Conservation (phyloP, 2,797 vertebrate species). For the Yasuhikotakia modesta region DNA sequence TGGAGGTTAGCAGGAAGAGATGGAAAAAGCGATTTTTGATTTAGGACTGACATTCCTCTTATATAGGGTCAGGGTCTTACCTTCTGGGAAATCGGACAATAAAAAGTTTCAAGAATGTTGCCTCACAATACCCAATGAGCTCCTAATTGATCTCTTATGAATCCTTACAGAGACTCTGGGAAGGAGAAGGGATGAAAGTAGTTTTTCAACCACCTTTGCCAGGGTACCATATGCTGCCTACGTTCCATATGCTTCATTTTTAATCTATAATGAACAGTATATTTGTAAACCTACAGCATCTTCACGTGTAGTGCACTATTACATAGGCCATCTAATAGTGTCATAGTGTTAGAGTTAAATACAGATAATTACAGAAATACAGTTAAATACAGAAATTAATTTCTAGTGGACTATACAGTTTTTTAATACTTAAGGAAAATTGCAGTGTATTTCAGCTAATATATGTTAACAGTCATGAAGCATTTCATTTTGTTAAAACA, state of each 20-base stretch:
- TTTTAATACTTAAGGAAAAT: neutral
- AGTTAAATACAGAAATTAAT: neutral
- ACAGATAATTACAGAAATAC: too few species aligned
- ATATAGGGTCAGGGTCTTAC: slow-evolving; percentile 4
- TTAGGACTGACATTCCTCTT: neutral
- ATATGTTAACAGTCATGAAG: too few species aligned
- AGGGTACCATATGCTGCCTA: slow-evolving; percentile 17
- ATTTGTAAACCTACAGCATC: slow-evolving; percentile 1
- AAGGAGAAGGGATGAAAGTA: neutral
- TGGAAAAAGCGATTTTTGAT: slow-evolving; percentile 3
- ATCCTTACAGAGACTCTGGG: neutral
- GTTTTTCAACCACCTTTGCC: neutral
- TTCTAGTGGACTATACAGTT: neutral
- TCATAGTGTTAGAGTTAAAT: neutral
- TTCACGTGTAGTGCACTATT: neutral
- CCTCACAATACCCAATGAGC: slow-evolving; percentile 16
- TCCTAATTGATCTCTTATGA: slow-evolving; percentile 34
- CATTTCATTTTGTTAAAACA: too few species aligned
- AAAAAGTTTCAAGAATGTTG: slow-evolving; percentile 16
- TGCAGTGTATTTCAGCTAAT: neutral
- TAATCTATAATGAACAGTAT: neutral
- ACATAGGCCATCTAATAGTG: neutral
- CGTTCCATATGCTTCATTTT: neutral
- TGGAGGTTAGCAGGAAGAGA: neutral
- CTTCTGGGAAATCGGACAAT: neutral